Conservation (phyloP, 2,113 vertebrate genomes). For the Silurus asotus region DNA sequence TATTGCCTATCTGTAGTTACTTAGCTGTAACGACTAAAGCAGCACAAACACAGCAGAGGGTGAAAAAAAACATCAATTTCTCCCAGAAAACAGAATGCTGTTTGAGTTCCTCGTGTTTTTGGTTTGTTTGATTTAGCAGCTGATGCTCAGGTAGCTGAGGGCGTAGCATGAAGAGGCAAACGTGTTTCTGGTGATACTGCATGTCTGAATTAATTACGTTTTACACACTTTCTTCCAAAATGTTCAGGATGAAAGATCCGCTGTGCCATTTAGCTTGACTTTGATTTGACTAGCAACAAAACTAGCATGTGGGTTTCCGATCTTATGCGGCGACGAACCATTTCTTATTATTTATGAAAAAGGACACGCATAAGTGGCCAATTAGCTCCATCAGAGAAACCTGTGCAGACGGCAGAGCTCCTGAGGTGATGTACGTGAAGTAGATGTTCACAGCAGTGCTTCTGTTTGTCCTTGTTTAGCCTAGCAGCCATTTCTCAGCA, state of each 20-base stretch:
- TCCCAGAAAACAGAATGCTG: background rate
- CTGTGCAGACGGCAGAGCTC: background rate
- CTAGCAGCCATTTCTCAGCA: background rate
- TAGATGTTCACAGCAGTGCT: background rate
- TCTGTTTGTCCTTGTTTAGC: constrained; percentile 12
- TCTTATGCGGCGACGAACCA: background rate
- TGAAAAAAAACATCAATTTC: background rate
- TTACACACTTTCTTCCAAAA: too few relatives aligned
- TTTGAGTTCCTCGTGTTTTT: background rate
- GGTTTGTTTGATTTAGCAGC: background rate
- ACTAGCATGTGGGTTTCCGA: background rate
- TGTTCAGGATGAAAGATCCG: background rate
- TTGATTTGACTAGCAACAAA: background rate
- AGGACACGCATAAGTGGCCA: background rate
- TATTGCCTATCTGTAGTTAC: constrained; percentile 6
- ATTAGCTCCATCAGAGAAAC: background rate
- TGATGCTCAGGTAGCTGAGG: background rate
- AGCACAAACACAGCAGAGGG: background rate
- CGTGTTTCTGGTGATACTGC: background rate
- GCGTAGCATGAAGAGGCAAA: background rate
- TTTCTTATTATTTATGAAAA: background rate
- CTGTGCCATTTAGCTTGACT: background rate
- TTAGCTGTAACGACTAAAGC: background rate
- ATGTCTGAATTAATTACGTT: background rate
- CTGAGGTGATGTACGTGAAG: background rate